Percentiles rank a stretch among this genome's conserved stretches.
phyloP scores from a whole-genome alignment of 2,797 vertebrate genomes.

The Helicolenus hilgendorfi region DNA sequence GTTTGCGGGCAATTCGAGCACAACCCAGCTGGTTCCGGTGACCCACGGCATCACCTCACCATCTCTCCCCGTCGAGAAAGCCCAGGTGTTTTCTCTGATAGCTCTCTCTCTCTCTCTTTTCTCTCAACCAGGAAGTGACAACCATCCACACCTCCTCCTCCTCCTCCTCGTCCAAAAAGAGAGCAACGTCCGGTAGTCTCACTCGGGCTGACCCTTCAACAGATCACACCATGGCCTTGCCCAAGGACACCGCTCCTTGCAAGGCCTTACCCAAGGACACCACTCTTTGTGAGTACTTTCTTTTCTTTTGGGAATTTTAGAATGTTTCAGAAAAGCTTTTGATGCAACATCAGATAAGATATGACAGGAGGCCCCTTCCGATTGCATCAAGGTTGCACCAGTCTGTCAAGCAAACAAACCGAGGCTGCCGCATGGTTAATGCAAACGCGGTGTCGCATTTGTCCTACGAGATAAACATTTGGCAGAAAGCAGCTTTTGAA shows the following conservation, averaged over 20 bases:
- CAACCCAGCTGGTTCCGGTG: slow-evolving; percentile 27
- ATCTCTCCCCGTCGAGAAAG: slow-evolving; percentile 21
- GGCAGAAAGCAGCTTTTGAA: slow-evolving; percentile 60
- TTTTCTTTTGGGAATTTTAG: background rate
- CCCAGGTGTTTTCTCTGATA: slow-evolving; percentile 76
- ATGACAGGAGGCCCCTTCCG: background rate
- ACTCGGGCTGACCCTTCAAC: slow-evolving; percentile 27
- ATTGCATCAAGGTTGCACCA: slow-evolving; percentile 60
- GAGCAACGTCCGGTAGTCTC: slow-evolving; percentile 25
- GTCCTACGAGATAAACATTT: slow-evolving; percentile 75
- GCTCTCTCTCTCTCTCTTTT: slow-evolving; percentile 29
- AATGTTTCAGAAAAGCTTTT: background rate
- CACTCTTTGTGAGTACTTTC: slow-evolving; percentile 69
- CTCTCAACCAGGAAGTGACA: slow-evolving; percentile 73
- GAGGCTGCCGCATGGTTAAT: slow-evolving; percentile 34
- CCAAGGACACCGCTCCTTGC: slow-evolving; percentile 35
- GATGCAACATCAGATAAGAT: background rate
- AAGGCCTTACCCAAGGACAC: slow-evolving; percentile 61
- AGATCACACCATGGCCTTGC: slow-evolving; percentile 61
- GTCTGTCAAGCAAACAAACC: slow-evolving; percentile 19
- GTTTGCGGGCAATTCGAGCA: background rate
- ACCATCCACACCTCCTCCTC: slow-evolving; percentile 21
- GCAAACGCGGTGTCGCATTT: slow-evolving; percentile 59
- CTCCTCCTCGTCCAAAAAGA: slow-evolving; percentile 44
- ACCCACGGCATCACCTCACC: slow-evolving; percentile 35